Evolutionary conservation across 2,113 vertebrate genomes (phyloP).

Genomic region (mouse (Mus musculus)): GRCm39 chr14:97736001-97736500

Average conservation of each 20-base stretch:
- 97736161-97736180: not conserved
- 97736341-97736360: not conserved
- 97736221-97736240: too few species aligned
- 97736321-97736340: too few species aligned
- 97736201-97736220: not conserved
- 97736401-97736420: not conserved
- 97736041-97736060: not conserved
- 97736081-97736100: conserved; percentile 20
- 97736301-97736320: not conserved
- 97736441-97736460: too few species aligned
- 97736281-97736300: too few species aligned
- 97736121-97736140: not conserved
- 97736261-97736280: too few species aligned
- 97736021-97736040: not conserved
- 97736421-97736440: too few species aligned
- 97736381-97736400: not conserved
- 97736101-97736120: not conserved
- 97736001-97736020: not conserved
- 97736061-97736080: conserved; percentile 4
- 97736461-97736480: not conserved
- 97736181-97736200: not conserved
- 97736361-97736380: not conserved
- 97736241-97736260: not conserved
- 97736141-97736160: not conserved
- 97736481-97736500: too few species aligned